These are phyloP conservation scores for Mystacornis crossleyi DNA, from an alignment of 2,113 vertebrate genomes.

Conservation along the genomic window DNA sequence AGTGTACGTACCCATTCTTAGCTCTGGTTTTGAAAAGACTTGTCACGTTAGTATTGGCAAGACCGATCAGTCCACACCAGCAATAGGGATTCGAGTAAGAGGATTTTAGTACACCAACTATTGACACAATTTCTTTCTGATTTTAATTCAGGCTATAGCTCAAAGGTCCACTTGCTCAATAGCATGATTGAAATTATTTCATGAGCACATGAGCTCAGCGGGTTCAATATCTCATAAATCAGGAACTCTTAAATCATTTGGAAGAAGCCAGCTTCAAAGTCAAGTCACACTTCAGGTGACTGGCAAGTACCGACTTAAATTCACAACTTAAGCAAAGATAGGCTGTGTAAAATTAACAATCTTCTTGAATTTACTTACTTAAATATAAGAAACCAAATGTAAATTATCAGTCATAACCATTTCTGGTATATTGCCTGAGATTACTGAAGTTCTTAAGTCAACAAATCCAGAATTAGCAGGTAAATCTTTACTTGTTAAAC, in stretches of 20 bases:
- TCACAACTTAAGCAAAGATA: neutral
- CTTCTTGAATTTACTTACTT: neutral
- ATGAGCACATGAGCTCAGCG: neutral
- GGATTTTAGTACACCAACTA: neutral
- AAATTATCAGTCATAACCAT: neutral
- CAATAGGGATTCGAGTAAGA: neutral
- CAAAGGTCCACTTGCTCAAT: neutral
- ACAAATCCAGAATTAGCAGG: neutral
- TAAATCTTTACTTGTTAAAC: neutral
- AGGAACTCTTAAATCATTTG: neutral
- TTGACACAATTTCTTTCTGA: neutral
- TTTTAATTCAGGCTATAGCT: neutral
- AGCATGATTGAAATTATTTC: neutral
- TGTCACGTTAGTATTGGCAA: neutral
- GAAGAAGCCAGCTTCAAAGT: neutral
- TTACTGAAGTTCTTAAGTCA: neutral
- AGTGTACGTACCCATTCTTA: neutral
- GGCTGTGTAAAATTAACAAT: neutral
- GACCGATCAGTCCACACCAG: neutral
- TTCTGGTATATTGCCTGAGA: neutral
- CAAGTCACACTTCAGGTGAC: neutral
- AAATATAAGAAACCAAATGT: neutral
- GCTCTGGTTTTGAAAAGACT: neutral
- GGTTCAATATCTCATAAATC: neutral
- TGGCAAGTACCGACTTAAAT: neutral